Conservation (phyloP, 2,113 vertebrate genomes). For the Cyphomyrus discorhynchus region DNA sequence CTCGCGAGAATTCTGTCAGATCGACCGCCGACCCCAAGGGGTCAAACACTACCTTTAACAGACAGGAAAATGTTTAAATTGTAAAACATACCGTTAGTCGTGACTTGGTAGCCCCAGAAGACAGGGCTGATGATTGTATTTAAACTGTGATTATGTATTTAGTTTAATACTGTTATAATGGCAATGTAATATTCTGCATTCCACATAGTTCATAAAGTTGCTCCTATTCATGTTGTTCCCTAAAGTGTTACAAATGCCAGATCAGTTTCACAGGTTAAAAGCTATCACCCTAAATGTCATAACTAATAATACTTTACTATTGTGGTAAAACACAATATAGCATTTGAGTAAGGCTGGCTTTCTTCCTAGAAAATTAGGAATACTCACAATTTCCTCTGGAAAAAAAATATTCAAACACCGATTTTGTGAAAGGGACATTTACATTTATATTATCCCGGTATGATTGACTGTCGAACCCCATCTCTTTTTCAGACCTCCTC, state of each 20-base stretch:
- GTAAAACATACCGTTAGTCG: not conserved
- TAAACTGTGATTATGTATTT: not conserved
- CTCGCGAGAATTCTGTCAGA: no score
- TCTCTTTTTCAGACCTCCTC: not conserved
- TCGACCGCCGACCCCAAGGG: no score
- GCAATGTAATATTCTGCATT: not conserved
- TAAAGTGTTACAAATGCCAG: not conserved
- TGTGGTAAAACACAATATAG: constrained; percentile 44
- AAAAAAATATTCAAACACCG: constrained; percentile 20
- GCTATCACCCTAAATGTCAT: constrained; percentile 41
- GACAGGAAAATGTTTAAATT: not conserved
- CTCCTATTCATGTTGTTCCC: not conserved
- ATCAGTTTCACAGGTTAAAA: constrained; percentile 22
- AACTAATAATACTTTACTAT: constrained; percentile 36
- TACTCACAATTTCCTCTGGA: constrained; percentile 39
- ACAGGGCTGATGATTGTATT: not conserved
- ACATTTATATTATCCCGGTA: not conserved
- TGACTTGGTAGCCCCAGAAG: not conserved
- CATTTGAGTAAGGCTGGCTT: constrained; percentile 45
- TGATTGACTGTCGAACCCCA: not conserved
- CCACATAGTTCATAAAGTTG: not conserved
- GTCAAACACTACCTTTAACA: not conserved
- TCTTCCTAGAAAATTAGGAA: constrained; percentile 50
- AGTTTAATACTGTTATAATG: not conserved
- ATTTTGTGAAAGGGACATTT: not conserved